Percentiles rank a stretch among this genome's conserved stretches.
Evolutionary conservation across 2,113 vertebrate species (phyloP).

Genomic region (Eclectus roratus): DNA sequence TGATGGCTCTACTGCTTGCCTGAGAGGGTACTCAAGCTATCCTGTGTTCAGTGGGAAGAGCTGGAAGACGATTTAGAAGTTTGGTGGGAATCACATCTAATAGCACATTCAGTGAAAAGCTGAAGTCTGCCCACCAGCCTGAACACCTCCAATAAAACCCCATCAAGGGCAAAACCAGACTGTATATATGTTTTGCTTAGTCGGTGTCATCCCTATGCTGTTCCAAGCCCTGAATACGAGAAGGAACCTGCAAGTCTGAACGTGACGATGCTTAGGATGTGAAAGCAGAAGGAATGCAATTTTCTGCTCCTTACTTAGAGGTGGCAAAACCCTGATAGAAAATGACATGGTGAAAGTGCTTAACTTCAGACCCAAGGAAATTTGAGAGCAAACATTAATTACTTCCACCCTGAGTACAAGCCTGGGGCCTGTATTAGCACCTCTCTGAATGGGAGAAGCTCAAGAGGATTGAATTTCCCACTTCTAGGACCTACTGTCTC

Average conservation of each 20-base stretch:
- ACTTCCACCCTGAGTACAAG: background rate
- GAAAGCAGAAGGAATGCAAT: background rate
- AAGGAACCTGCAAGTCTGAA: background rate
- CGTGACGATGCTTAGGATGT: background rate
- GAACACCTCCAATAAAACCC: background rate
- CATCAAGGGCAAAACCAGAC: background rate
- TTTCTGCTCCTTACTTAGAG: conserved; percentile 24
- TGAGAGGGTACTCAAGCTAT: background rate
- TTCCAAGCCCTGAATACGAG: background rate
- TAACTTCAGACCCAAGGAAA: conserved; percentile 53
- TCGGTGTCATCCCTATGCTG: background rate
- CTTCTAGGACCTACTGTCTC: conserved; percentile 14
- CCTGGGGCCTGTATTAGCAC: conserved; percentile 42
- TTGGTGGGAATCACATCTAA: background rate
- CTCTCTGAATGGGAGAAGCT: conserved; percentile 36
- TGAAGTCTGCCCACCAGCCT: background rate
- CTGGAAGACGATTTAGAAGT: background rate
- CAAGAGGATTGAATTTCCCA: conserved; percentile 30
- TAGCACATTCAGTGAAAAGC: background rate
- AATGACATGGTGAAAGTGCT: conserved; percentile 15
- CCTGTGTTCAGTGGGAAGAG: background rate
- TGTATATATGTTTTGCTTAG: background rate
- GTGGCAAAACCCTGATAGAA: conserved; percentile 34
- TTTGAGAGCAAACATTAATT: conserved; percentile 49
- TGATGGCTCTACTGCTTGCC: background rate